A percentile compares a stretch with the other conserved stretches of the same genome.
Conservation (phyloP, 23 tunicate genomes). For the Trididemnum nubilum region DNA sequence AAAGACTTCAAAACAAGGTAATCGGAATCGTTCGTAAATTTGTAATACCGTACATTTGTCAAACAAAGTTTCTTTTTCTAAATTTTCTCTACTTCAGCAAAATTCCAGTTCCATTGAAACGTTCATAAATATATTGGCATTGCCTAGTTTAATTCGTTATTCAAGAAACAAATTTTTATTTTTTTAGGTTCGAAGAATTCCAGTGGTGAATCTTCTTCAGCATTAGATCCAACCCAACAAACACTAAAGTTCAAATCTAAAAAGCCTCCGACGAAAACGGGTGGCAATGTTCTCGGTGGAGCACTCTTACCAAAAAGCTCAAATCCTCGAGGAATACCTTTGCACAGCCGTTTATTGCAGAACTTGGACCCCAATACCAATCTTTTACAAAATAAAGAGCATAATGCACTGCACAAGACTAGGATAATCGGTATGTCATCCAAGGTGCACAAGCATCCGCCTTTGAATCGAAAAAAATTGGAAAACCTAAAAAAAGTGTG, state of each 20-base stretch:
- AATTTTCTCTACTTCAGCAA: too few relatives aligned
- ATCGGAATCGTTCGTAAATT: neutral
- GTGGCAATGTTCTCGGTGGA: slow-evolving; percentile 52
- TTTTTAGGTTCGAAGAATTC: neutral
- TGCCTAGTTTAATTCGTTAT: too few relatives aligned
- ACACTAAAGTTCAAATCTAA: neutral
- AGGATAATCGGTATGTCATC: neutral
- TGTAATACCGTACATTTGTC: neutral
- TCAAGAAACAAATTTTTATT: too few relatives aligned
- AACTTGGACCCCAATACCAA: neutral
- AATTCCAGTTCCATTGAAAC: too few relatives aligned
- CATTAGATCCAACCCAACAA: slow-evolving; percentile 3
- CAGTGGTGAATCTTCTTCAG: neutral
- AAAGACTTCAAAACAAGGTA: slow-evolving; percentile 30
- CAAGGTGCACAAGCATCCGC: neutral
- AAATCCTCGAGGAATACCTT: slow-evolving; percentile 46
- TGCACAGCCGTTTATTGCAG: slow-evolving; percentile 26
- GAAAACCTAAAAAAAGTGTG: slow-evolving; percentile 11
- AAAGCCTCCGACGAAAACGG: neutral
- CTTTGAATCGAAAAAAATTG: neutral
- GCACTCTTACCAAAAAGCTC: neutral
- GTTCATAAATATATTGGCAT: too few relatives aligned
- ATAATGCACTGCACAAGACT: neutral
- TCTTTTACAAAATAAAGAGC: too few relatives aligned
- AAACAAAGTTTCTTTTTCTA: too few relatives aligned